Evolutionary conservation across 2,888 invertebrate genomes (phyloP).

Genomic region (Seladonia tumulorum): DNA sequence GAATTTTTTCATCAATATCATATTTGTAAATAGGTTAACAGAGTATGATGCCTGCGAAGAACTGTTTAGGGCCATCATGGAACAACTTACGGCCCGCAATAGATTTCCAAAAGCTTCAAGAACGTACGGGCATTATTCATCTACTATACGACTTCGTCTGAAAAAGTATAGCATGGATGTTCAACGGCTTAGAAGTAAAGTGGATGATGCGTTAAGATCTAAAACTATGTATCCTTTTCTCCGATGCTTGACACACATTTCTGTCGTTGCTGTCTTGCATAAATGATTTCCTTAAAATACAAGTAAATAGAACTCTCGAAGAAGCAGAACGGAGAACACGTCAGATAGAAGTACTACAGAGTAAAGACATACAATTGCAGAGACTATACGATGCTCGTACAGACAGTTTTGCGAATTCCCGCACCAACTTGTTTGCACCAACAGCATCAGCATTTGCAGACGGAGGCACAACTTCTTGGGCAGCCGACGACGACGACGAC

Average conservation of each 20-base stretch:
- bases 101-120: conserved; percentile 85
- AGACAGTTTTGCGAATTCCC: conserved; percentile 77
- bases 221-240: conserved; percentile 84
- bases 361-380: conserved; percentile 86
- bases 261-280: background rate
- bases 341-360: conserved; percentile 87
- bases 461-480: conserved; percentile 84
- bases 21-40: conserved; percentile 85
- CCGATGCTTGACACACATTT: rapidly evolving
- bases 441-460: conserved; percentile 82
- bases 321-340: conserved; percentile 88
- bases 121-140: conserved; percentile 87
- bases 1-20: background rate
- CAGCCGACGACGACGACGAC: conserved; percentile 82
- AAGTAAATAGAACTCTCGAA: conserved; percentile 85
- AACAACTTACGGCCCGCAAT: conserved; percentile 86
- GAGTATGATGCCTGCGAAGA: conserved; percentile 89
- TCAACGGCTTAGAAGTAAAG: conserved; percentile 86
- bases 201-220: conserved; percentile 85
- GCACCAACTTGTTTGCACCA: conserved; percentile 81
- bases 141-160: conserved; percentile 86
- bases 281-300: conserved; percentile 74
- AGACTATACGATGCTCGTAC: conserved; percentile 85
- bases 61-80: conserved; percentile 87
- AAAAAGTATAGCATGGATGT: conserved; percentile 88